These are phyloP conservation scores for Pterostichus madidus DNA, from an alignment of 2,888 invertebrate genomes.

Conservation along the genomic window DNA sequence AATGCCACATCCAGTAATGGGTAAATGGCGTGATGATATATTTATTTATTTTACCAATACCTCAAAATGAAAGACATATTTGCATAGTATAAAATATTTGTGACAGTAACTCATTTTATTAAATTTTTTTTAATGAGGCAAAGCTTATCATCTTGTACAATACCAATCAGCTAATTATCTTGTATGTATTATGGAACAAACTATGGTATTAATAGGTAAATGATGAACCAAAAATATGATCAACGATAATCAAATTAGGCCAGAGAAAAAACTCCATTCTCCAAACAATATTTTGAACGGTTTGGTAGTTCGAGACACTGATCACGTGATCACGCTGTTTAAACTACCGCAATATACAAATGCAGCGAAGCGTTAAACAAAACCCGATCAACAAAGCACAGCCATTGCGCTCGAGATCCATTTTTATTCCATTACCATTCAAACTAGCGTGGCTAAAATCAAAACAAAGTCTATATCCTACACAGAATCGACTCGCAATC, in stretches of 20 bases:
- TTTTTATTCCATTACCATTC: constrained; percentile 40
- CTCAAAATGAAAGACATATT: too few relatives aligned
- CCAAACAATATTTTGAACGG: background rate
- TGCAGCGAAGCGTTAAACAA: constrained; percentile 36
- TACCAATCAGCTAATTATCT: too few relatives aligned
- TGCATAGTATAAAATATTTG: too few relatives aligned
- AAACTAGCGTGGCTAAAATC: constrained; percentile 51
- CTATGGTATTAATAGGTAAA: too few relatives aligned
- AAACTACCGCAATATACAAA: constrained; percentile 16
- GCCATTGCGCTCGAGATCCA: constrained; percentile 19
- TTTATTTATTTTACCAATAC: too few relatives aligned
- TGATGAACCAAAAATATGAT: background rate
- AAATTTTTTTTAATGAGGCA: too few relatives aligned
- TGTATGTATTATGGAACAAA: too few relatives aligned
- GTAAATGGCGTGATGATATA: too few relatives aligned
- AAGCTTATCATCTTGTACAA: too few relatives aligned
- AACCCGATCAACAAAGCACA: constrained; percentile 38
- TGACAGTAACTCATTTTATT: too few relatives aligned
- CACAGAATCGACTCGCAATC: constrained; percentile 4
- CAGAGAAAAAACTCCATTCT: background rate
- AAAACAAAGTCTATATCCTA: constrained; percentile 43
- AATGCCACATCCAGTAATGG: too few relatives aligned
- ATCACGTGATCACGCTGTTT: constrained; percentile 34
- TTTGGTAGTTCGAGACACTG: constrained; percentile 19
- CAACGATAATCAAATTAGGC: constrained; percentile 25